These are phyloP conservation scores for Desmophyllum pertusum DNA, from an alignment of 92 coral and sea anemone species.

Conservation along the genomic window DNA sequence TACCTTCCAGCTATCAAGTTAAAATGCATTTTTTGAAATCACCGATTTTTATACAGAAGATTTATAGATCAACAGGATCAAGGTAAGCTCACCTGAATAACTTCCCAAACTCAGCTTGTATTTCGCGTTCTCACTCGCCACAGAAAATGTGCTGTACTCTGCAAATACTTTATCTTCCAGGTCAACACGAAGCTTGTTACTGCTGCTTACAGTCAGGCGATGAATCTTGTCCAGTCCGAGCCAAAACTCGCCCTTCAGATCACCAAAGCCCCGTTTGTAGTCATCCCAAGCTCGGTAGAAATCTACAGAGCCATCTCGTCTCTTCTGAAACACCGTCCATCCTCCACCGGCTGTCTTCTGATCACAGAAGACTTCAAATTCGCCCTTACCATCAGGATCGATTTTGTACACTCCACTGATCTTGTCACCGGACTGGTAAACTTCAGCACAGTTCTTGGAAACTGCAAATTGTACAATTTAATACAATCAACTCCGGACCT, in stretches of 20 bases:
- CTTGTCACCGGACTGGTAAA: conserved; percentile 12
- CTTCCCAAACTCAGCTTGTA: too few species aligned
- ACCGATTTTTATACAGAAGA: too few species aligned
- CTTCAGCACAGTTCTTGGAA: conserved; percentile 8
- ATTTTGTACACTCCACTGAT: conserved; percentile 5
- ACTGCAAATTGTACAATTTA: too few species aligned
- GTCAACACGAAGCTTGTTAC: conserved; percentile 51
- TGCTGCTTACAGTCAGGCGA: conserved; percentile 42
- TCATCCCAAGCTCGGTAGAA: conserved; percentile 34
- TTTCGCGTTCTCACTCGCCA: too few species aligned
- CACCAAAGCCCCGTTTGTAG: conserved; percentile 46
- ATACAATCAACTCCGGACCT: too few species aligned
- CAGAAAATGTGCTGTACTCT: too few species aligned
- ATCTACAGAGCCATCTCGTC: conserved; percentile 17
- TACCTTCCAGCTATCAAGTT: too few species aligned
- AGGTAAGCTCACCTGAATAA: too few species aligned
- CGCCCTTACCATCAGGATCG: conserved; percentile 22
- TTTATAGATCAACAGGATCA: too few species aligned
- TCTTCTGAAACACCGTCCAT: conserved; percentile 48
- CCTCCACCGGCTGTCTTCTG: conserved; percentile 21
- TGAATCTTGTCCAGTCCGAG: conserved; percentile 49
- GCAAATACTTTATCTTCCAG: conserved; percentile 33
- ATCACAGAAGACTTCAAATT: conserved; percentile 26
- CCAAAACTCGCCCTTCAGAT: conserved; percentile 50
- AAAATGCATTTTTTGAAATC: too few species aligned